Conservation (phyloP, 2,113 vertebrate species). For the Monarcha castaneiventris region DNA sequence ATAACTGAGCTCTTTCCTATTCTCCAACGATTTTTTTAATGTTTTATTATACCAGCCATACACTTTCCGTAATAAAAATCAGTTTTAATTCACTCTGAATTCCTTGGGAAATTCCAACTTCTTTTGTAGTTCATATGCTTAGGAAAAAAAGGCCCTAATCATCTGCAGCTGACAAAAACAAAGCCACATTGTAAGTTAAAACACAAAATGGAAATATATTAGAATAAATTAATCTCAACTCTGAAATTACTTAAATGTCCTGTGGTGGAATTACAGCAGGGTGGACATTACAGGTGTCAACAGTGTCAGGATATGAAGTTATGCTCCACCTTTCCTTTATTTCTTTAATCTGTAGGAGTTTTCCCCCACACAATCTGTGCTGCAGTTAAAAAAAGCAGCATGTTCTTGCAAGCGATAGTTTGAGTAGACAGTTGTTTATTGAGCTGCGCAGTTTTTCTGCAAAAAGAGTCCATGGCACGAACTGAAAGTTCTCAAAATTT, state of each 20-base stretch:
- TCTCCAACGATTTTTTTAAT: background rate
- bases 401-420: background rate
- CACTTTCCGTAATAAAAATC: background rate
- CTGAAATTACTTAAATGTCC: background rate
- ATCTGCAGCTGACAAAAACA: background rate
- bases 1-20: background rate
- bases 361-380: conserved; percentile 53
- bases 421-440: conserved; percentile 41
- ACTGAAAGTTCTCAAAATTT: background rate
- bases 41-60: background rate
- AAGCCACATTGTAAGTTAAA: background rate
- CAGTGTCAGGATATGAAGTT: background rate
- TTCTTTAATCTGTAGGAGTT: conserved; percentile 24
- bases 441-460: background rate
- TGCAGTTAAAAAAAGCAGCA: conserved; percentile 25
- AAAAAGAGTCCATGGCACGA: background rate
- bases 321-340: conserved; percentile 22
- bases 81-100: background rate
- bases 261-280: background rate
- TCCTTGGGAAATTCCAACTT: background rate
- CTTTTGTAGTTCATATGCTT: background rate
- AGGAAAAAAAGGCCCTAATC: background rate
- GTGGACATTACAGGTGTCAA: background rate
- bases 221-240: background rate
- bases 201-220: background rate